phyloP scores from a whole-genome alignment of 1,140 invertebrate species.

The Pseudomyrmex concolor region DNA sequence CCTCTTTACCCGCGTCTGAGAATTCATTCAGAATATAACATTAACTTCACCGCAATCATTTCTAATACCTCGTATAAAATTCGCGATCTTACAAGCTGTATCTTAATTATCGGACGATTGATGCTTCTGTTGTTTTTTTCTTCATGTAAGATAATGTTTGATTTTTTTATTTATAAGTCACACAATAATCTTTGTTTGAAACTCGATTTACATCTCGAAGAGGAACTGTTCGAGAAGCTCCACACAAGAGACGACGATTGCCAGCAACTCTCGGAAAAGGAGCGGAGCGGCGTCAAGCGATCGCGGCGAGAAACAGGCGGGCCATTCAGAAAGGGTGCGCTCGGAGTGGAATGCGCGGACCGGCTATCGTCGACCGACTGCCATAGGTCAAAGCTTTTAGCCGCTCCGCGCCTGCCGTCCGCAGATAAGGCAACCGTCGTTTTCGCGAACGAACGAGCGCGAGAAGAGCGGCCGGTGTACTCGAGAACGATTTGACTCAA shows the following conservation, averaged over 20 bases:
- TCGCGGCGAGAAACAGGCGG: conserved; percentile 76
- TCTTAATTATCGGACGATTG: too few species aligned
- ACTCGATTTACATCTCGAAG: neutral
- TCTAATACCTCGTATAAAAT: too few species aligned
- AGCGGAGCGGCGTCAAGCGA: conserved; percentile 8
- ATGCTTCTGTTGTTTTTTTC: too few species aligned
- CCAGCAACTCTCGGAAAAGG: conserved; percentile 5
- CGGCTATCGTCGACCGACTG: conserved; percentile 81
- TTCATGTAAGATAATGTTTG: too few species aligned
- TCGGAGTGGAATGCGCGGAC: conserved; percentile 78
- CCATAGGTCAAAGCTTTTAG: conserved; percentile 83
- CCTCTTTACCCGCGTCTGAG: neutral
- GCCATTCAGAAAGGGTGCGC: conserved; percentile 79
- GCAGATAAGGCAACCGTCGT: conserved; percentile 73
- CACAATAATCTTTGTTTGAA: neutral
- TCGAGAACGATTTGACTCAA: neutral
- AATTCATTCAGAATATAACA: neutral
- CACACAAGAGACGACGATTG: neutral
- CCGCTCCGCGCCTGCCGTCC: conserved; percentile 60
- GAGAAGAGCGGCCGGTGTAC: conserved; percentile 38
- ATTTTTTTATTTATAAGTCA: neutral
- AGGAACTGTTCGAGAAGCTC: conserved; percentile 2
- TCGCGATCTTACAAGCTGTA: too few species aligned
- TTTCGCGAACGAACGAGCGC: conserved; percentile 75
- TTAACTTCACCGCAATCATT: too few species aligned